These are phyloP conservation scores for Drosophila quasianomalipes DNA, from an alignment of 2,888 invertebrate genomes.

Conservation along the genomic window DNA sequence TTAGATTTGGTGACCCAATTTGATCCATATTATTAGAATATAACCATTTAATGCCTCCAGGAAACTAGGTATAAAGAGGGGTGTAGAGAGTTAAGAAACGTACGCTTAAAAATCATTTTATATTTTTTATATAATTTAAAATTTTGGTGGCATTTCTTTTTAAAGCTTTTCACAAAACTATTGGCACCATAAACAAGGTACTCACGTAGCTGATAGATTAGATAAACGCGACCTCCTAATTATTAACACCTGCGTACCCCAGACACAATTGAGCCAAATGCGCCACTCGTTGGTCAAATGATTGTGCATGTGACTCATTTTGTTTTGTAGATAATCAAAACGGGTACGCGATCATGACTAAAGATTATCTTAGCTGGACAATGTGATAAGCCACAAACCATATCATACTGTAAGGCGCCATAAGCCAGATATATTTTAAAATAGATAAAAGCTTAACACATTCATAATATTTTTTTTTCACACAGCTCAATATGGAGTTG, in stretches of 20 bases:
- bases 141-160: not conserved
- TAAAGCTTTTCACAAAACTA: slow-evolving; percentile 14
- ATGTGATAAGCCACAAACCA: not conserved
- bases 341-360: not conserved
- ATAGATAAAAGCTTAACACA: not conserved
- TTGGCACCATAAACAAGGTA: slow-evolving; percentile 43
- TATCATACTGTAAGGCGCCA: not conserved
- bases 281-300: not conserved
- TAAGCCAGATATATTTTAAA: no score
- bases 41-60: not conserved
- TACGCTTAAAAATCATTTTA: not conserved
- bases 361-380: slow-evolving; percentile 3
- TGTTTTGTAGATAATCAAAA: slow-evolving; percentile 6
- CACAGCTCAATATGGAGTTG: not conserved
- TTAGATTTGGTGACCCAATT: not conserved
- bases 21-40: not conserved
- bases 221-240: slow-evolving; percentile 41
- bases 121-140: not conserved
- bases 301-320: slow-evolving; percentile 43
- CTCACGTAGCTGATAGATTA: slow-evolving; percentile 41
- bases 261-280: slow-evolving; percentile 28
- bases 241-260: slow-evolving; percentile 35
- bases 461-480: not conserved
- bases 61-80: not conserved
- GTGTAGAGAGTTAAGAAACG: no score